A percentile compares a stretch with the other conserved stretches of the same genome.
These are phyloP conservation scores for Platichthys stellatus DNA, from an alignment of 2,113 vertebrate species.

Conservation along the genomic window DNA sequence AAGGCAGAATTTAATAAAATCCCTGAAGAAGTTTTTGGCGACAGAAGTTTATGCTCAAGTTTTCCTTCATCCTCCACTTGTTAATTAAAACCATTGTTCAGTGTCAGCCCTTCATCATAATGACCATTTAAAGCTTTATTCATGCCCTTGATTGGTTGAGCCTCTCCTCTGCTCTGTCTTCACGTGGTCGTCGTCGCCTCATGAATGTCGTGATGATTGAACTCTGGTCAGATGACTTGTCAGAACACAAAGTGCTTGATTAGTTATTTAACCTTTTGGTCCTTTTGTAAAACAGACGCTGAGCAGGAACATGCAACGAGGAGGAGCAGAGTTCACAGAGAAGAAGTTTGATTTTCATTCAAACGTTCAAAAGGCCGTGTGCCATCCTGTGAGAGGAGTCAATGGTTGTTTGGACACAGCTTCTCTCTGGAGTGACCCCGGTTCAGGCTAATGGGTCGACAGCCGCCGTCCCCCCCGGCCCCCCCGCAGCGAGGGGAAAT, in stretches of 20 bases:
- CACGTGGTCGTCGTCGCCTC: neutral
- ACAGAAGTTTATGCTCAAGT: too few relatives aligned
- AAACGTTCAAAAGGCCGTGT: too few relatives aligned
- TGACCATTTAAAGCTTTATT: slow-evolving; percentile 24
- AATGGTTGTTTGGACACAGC: slow-evolving; percentile 4
- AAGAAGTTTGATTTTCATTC: neutral
- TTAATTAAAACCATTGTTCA: slow-evolving; percentile 8
- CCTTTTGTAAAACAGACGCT: neutral
- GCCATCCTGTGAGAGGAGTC: neutral
- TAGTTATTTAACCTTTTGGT: slow-evolving; percentile 2
- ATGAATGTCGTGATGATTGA: slow-evolving; percentile 45
- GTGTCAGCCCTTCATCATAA: slow-evolving; percentile 21
- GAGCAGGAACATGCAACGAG: neutral
- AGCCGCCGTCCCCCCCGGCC: neutral
- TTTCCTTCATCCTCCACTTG: neutral
- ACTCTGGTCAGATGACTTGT: neutral
- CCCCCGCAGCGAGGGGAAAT: slow-evolving; percentile 44
- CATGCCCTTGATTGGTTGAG: slow-evolving; percentile 24
- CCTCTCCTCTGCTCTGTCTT: slow-evolving; percentile 11
- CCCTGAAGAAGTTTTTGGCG: too few relatives aligned
- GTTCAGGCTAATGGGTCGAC: neutral
- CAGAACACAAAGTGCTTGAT: slow-evolving; percentile 8
- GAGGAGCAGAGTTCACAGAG: too few relatives aligned
- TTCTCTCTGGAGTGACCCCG: neutral
- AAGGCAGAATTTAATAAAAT: too few relatives aligned